Conservation (phyloP, 2,797 vertebrate genomes). For the Hephaestus fuliginosus region DNA sequence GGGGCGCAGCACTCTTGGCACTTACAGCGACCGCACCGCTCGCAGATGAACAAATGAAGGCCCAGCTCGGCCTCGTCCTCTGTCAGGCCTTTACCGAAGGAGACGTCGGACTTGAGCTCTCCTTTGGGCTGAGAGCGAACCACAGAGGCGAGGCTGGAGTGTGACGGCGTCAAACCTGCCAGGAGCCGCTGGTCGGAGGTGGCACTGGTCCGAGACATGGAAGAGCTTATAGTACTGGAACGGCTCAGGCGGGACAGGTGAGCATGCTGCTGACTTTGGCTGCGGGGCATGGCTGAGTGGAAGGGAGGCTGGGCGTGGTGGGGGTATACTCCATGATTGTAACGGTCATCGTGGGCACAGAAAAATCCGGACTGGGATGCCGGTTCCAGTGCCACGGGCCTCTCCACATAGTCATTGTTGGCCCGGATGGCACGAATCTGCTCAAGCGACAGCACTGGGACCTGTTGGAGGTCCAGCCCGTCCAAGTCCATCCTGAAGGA, state of each 20-base stretch:
- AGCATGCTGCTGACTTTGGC: conserved; percentile 90
- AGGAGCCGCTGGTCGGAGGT: conserved; percentile 95
- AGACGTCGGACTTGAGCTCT: conserved; percentile 85
- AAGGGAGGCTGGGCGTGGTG: conserved; percentile 70
- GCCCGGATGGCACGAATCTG: conserved; percentile 95
- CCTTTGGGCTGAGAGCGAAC: conserved; percentile 90
- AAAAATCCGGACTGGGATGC: conserved; percentile 87
- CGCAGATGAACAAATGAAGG: conserved; percentile 92
- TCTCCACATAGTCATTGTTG: conserved; percentile 97
- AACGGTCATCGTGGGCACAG: conserved; percentile 87
- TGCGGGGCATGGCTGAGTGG: conserved; percentile 83
- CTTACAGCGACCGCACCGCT: conserved; percentile 95
- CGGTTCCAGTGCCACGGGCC: conserved; percentile 87
- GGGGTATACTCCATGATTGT: conserved; percentile 74
- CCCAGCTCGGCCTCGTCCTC: conserved; percentile 80
- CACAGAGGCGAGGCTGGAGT: conserved; percentile 81
- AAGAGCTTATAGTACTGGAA: conserved; percentile 94
- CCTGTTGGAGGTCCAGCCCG: conserved; percentile 90
- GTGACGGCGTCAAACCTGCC: conserved; percentile 89
- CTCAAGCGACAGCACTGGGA: conserved; percentile 93
- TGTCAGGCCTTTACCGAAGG: conserved; percentile 86
- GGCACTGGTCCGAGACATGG: conserved; percentile 92
- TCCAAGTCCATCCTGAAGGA: conserved; percentile 88
- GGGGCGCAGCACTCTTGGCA: conserved; percentile 92
- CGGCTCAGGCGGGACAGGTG: conserved; percentile 91